These are phyloP conservation scores for Brachylomia viminalis DNA, from an alignment of 2,888 invertebrate genomes.

Conservation along the genomic window DNA sequence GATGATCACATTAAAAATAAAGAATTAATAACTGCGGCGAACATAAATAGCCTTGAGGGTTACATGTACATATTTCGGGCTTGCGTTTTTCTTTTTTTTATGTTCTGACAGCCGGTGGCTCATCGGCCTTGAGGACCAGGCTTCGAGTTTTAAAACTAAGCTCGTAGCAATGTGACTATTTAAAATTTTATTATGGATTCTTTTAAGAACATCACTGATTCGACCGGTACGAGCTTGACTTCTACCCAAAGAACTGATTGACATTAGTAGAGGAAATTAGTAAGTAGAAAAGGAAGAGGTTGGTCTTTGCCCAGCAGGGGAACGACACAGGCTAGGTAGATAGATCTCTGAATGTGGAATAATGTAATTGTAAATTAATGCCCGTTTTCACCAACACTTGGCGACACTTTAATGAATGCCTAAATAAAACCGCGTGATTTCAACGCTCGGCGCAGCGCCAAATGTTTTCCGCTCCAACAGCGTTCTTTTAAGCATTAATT, in stretches of 20 bases:
- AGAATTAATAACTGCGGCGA: conserved; percentile 51
- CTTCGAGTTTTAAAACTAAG: neutral
- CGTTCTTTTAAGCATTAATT: neutral
- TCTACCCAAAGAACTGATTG: neutral
- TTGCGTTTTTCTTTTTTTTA: conserved; percentile 25
- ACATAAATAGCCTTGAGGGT: conserved; percentile 45
- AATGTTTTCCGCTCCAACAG: too few relatives aligned
- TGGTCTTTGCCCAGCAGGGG: neutral
- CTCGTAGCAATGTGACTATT: neutral
- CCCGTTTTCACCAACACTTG: neutral
- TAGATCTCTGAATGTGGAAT: neutral
- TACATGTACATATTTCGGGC: conserved; percentile 52
- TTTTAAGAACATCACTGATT: neutral
- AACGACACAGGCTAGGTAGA: neutral
- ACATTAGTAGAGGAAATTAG: too few relatives aligned
- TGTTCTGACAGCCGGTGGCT: neutral
- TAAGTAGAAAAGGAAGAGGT: too few relatives aligned
- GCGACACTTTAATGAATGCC: neutral
- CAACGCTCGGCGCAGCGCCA: neutral
- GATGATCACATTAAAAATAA: conserved; percentile 56
- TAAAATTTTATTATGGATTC: neutral
- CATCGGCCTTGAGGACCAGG: neutral
- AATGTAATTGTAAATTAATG: neutral
- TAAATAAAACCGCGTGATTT: neutral
- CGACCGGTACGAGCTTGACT: neutral